These are phyloP conservation scores for Stegastes partitus DNA, from an alignment of 2,113 vertebrate genomes.

Conservation along the genomic window DNA sequence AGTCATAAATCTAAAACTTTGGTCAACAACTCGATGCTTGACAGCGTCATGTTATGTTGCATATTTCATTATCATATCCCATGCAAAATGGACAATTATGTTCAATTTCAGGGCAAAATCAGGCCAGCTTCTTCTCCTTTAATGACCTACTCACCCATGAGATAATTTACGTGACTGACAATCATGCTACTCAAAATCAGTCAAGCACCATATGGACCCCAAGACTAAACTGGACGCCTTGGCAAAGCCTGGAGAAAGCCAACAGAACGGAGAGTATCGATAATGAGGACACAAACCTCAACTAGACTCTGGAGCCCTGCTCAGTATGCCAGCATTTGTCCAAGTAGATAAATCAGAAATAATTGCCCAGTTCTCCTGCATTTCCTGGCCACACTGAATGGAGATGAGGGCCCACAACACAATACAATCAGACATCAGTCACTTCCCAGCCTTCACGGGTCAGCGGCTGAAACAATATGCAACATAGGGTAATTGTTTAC, in stretches of 20 bases:
- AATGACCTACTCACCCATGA: conserved; percentile 67
- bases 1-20: background rate
- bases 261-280: conserved; percentile 71
- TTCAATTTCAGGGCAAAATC: conserved; percentile 51
- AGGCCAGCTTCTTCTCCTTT: conserved; percentile 46
- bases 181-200: conserved; percentile 59
- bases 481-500: conserved; percentile 69
- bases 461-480: conserved; percentile 64
- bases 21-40: conserved; percentile 4
- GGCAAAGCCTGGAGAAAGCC: conserved; percentile 64
- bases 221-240: conserved; percentile 65
- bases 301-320: conserved; percentile 67
- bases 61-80: conserved; percentile 22
- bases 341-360: conserved; percentile 86
- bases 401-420: conserved; percentile 73
- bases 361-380: conserved; percentile 77
- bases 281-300: conserved; percentile 80
- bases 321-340: conserved; percentile 81
- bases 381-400: conserved; percentile 69
- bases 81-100: conserved; percentile 14
- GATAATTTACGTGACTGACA: conserved; percentile 71
- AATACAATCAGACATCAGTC: conserved; percentile 78
- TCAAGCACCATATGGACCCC: conserved; percentile 46
- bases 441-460: conserved; percentile 72
- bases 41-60: background rate